Percentiles rank a stretch among this genome's conserved stretches.
These are phyloP conservation scores for Tautogolabrus adspersus DNA, from an alignment of 2,113 vertebrate genomes.

Conservation along the genomic window DNA sequence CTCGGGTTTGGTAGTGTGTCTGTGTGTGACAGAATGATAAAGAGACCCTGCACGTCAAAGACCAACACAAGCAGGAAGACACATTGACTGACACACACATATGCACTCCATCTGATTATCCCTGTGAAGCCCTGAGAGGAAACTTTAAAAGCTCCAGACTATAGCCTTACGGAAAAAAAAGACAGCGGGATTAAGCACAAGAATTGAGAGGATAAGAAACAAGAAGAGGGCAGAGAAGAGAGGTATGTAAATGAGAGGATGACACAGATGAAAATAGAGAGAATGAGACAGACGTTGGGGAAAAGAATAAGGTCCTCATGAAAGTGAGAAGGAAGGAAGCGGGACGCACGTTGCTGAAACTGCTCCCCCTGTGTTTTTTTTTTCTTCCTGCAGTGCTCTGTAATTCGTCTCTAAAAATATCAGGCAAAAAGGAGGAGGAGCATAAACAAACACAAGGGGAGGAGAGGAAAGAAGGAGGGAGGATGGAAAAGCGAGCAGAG, in stretches of 20 bases:
- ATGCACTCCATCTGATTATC: constrained; percentile 38
- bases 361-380: constrained; percentile 62
- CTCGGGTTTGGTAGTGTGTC: constrained; percentile 31
- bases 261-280: constrained; percentile 27
- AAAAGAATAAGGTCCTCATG: constrained; percentile 37
- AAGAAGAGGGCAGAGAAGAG: constrained; percentile 9
- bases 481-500: constrained; percentile 27
- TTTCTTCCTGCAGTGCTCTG: constrained; percentile 68
- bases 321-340: constrained; percentile 60
- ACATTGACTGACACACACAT: neutral
- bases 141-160: constrained; percentile 23
- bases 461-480: constrained; percentile 58
- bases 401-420: constrained; percentile 83
- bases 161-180: constrained; percentile 10
- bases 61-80: constrained; percentile 4
- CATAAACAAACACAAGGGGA: constrained; percentile 71
- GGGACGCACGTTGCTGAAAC: constrained; percentile 73
- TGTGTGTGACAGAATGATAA: constrained; percentile 27
- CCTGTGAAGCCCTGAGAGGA: constrained; percentile 3
- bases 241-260: constrained; percentile 18
- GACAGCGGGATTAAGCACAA: constrained; percentile 14
- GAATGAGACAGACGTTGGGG: constrained; percentile 26
- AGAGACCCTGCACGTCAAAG: neutral
- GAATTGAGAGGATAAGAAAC: constrained; percentile 8
- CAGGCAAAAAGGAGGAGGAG: constrained; percentile 72